Conservation (phyloP, 2,113 vertebrate species). For the Heterotis niloticus region DNA sequence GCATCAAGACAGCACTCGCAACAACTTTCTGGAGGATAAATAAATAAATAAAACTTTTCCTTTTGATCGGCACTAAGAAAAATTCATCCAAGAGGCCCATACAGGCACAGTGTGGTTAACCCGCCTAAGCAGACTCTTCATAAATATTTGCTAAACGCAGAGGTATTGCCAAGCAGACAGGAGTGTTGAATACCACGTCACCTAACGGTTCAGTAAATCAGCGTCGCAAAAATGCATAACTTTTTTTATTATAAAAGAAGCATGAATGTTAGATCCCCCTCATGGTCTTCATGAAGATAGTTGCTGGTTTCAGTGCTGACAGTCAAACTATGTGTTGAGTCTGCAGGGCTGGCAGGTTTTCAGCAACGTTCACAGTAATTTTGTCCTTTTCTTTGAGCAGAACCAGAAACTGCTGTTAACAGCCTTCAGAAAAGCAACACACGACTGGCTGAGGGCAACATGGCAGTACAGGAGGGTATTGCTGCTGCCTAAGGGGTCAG, state of each 20-base stretch:
- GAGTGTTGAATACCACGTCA: background rate
- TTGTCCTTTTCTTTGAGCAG: background rate
- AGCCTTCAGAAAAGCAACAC: background rate
- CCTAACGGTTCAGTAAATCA: background rate
- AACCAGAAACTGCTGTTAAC: background rate
- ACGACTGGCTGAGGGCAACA: too few species aligned
- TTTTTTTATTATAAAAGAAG: slow-evolving; percentile 38
- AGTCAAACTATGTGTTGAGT: slow-evolving; percentile 17
- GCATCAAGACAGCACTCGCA: background rate
- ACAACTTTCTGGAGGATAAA: background rate
- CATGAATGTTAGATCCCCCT: slow-evolving; percentile 52
- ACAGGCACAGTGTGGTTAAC: background rate
- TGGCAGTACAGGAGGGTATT: too few species aligned
- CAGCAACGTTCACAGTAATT: too few species aligned
- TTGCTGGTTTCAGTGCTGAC: slow-evolving; percentile 21
- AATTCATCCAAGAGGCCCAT: background rate
- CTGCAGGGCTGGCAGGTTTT: slow-evolving; percentile 9
- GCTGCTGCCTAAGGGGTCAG: too few species aligned
- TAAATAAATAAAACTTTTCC: background rate
- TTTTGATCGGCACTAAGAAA: background rate
- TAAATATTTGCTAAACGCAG: background rate
- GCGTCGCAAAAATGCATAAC: slow-evolving; percentile 28
- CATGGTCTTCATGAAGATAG: slow-evolving; percentile 47
- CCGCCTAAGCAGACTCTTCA: background rate
- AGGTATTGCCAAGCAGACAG: background rate